Conservation (phyloP, 2,797 vertebrate genomes). For the Cyprinodon diabolis region DNA sequence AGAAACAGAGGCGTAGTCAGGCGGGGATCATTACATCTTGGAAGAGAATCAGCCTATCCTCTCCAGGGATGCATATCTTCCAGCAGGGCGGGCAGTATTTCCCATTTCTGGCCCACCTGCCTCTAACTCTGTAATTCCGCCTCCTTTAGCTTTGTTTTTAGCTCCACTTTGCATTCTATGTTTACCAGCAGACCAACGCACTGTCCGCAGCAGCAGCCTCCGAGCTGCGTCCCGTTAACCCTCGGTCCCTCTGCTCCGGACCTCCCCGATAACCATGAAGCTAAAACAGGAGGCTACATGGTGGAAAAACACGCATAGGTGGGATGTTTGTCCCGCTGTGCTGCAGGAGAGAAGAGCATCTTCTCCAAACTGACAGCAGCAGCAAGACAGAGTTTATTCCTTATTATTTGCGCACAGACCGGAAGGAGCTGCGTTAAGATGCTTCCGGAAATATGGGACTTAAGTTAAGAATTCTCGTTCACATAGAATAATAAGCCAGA, state of each 20-base stretch:
- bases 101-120: slow-evolving; percentile 65
- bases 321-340: not conserved
- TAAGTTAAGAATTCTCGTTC: too few species aligned
- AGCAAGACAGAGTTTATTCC: slow-evolving; percentile 18
- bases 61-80: slow-evolving; percentile 19
- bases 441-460: slow-evolving; percentile 1
- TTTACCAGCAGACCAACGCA: slow-evolving; percentile 41
- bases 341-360: slow-evolving; percentile 25
- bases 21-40: not conserved
- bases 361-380: slow-evolving; percentile 30
- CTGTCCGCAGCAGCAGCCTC: slow-evolving; percentile 28
- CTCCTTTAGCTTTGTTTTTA: slow-evolving; percentile 1
- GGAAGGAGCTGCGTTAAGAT: slow-evolving; percentile 38
- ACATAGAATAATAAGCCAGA: not conserved
- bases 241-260: slow-evolving; percentile 27
- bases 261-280: slow-evolving; percentile 31
- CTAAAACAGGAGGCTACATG: slow-evolving; percentile 27
- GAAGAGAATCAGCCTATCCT: slow-evolving; percentile 4
- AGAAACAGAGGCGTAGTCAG: not conserved
- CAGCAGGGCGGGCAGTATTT: slow-evolving; percentile 42
- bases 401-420: slow-evolving; percentile 35
- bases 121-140: slow-evolving; percentile 19
- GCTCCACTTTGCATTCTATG: slow-evolving; percentile 21
- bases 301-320: not conserved
- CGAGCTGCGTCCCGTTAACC: slow-evolving; percentile 40